Evolutionary conservation across 2,113 vertebrate genomes (phyloP).

Genomic region (Otis tarda): DNA sequence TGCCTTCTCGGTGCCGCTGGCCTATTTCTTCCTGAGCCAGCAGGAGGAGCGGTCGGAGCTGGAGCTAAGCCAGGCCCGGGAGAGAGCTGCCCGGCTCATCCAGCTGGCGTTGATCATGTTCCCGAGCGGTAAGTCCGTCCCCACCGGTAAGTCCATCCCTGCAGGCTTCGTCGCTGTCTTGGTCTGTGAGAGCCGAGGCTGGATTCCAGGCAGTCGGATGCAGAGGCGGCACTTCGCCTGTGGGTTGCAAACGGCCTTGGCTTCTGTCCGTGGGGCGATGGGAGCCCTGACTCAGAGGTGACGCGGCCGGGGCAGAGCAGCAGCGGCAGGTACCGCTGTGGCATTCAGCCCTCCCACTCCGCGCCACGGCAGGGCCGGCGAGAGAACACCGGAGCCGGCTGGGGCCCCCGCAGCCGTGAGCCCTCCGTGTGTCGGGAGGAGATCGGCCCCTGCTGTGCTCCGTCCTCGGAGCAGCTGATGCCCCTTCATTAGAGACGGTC

Average conservation of each 20-base stretch:
- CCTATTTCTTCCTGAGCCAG: conserved; percentile 89
- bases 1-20: conserved; percentile 90
- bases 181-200: background rate
- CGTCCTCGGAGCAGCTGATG: background rate
- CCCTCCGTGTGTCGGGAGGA: background rate
- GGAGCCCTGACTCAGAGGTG: background rate
- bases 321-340: background rate
- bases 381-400: accelerated
- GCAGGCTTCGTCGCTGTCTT: background rate
- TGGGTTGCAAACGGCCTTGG: background rate
- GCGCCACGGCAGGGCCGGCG: accelerated
- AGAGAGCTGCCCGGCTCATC: conserved; percentile 78
- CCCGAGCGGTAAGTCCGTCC: conserved; percentile 83
- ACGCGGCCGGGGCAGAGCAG: background rate
- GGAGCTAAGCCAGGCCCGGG: conserved; percentile 75
- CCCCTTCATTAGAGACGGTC: background rate
- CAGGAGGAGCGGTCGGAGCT: conserved; percentile 81
- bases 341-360: background rate
- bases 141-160: background rate
- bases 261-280: background rate
- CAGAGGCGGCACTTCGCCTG: background rate
- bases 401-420: background rate
- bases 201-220: background rate
- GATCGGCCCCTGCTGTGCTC: accelerated
- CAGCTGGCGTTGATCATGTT: conserved; percentile 90